Percentiles rank a stretch among this genome's conserved stretches.
Conservation (phyloP, 2,797 vertebrate genomes). For the Gadopsis marmoratus region DNA sequence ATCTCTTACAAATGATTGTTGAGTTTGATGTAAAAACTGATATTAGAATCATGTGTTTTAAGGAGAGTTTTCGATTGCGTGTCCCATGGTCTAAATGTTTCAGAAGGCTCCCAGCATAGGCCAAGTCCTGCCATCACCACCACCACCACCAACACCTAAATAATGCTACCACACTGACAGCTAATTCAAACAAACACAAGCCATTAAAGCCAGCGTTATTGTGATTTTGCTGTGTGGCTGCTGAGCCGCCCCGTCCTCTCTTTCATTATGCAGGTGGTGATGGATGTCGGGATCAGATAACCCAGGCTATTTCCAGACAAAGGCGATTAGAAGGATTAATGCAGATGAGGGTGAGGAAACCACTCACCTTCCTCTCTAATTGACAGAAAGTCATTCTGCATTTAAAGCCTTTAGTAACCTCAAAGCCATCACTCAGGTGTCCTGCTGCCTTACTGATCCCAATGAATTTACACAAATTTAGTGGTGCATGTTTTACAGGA, state of each 20-base stretch:
- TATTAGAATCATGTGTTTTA: not conserved
- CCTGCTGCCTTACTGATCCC: not conserved
- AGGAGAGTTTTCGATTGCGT: not conserved
- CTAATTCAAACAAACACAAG: constrained; percentile 3
- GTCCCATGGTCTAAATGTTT: not conserved
- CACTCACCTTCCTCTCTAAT: constrained; percentile 21
- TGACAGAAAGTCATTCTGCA: too few species aligned
- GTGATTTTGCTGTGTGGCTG: not conserved
- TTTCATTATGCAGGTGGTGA: constrained; percentile 35
- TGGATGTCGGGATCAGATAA: constrained; percentile 43
- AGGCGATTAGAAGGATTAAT: constrained; percentile 57
- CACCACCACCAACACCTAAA: not conserved
- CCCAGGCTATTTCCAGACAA: constrained; percentile 56
- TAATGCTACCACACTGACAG: not conserved
- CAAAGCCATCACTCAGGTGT: too few species aligned
- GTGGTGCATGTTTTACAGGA: not conserved
- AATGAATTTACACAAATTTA: too few species aligned
- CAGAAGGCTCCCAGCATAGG: not conserved
- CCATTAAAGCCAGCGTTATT: not conserved
- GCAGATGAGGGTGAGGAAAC: constrained; percentile 32
- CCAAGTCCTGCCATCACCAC: not conserved
- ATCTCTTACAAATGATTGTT: not conserved
- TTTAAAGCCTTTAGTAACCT: too few species aligned
- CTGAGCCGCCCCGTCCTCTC: not conserved
- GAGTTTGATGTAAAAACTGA: not conserved